Evolutionary conservation across 2,113 vertebrate species (phyloP).

Genomic region (Vulpes vulpes): DNA sequence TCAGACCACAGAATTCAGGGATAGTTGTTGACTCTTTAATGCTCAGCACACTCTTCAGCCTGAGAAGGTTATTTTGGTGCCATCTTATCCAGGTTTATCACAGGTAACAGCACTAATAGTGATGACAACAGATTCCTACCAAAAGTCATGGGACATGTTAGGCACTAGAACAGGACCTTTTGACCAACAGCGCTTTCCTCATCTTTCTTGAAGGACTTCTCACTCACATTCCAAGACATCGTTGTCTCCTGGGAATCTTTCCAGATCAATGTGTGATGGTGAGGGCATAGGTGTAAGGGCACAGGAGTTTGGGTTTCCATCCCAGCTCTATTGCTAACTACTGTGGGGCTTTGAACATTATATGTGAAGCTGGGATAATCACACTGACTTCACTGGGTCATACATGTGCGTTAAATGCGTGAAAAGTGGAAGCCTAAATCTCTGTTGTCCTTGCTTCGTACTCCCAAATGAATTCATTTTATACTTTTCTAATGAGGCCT

Average conservation of each 20-base stretch:
- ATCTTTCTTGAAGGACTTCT: neutral
- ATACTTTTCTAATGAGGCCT: neutral
- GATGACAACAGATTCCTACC: neutral
- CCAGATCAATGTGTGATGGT: neutral
- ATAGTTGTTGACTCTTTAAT: neutral
- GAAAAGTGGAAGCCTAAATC: neutral
- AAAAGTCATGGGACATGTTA: neutral
- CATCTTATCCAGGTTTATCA: neutral
- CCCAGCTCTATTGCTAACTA: neutral
- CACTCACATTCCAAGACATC: neutral
- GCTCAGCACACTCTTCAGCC: neutral
- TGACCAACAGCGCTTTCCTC: neutral
- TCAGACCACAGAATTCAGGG: neutral
- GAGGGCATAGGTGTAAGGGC: neutral
- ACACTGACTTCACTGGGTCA: neutral
- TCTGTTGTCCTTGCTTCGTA: neutral
- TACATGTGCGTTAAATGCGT: neutral
- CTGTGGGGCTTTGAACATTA: neutral
- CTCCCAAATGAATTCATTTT: neutral
- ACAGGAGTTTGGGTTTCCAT: neutral
- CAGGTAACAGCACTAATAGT: neutral
- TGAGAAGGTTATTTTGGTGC: conserved; percentile 1
- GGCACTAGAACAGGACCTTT: neutral
- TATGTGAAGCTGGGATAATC: neutral
- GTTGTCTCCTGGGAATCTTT: neutral